phyloP scores from a whole-genome alignment of 1,140 invertebrate genomes.

The Lamellibrachia luymesi region DNA sequence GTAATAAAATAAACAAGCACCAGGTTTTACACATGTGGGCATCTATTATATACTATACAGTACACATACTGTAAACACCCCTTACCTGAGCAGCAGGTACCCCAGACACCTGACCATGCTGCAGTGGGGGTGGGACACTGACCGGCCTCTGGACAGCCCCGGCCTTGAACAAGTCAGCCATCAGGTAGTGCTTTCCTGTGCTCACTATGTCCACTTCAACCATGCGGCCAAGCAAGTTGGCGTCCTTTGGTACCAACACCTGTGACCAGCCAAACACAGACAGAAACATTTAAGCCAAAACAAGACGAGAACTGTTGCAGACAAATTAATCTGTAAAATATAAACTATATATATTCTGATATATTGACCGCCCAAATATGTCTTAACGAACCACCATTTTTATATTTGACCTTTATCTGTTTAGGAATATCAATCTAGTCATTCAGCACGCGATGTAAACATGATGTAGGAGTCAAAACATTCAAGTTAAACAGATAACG shows the following conservation, averaged over 20 bases:
- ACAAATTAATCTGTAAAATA: neutral
- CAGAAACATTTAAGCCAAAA: neutral
- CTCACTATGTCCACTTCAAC: constrained; percentile 75
- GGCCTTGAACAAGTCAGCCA: constrained; percentile 62
- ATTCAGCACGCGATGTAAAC: no score
- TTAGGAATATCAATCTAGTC: no score
- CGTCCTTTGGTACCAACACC: constrained; percentile 76
- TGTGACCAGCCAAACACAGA: constrained; percentile 32
- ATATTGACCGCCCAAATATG: no score
- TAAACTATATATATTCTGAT: no score
- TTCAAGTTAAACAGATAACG: no score
- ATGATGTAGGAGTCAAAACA: no score
- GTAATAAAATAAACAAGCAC: neutral
- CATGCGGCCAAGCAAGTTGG: constrained; percentile 78
- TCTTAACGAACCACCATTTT: no score
- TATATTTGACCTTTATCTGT: no score
- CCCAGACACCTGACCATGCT: constrained; percentile 49
- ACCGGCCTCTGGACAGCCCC: constrained; percentile 33
- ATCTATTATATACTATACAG: neutral
- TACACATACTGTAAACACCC: neutral
- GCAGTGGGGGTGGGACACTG: constrained; percentile 45
- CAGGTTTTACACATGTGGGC: neutral
- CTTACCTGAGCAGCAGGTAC: constrained; percentile 19
- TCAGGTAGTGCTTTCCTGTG: constrained; percentile 84
- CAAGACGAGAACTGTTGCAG: neutral